Base-by-base conservation (phyloP, 1,140 invertebrate genomes). In the Mactra quadrangularis region DNA sequence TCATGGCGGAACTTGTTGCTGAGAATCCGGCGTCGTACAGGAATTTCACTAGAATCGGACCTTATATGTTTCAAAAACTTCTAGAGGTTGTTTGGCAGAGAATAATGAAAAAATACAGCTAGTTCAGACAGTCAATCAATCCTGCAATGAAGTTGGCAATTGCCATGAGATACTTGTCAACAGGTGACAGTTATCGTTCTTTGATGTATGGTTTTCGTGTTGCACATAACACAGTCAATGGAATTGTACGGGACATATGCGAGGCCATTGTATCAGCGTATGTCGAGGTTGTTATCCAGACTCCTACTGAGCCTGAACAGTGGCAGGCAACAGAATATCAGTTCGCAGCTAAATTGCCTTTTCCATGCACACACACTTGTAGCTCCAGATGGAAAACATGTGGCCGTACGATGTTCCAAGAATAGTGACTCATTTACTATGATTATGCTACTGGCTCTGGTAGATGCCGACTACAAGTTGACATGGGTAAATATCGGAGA, bases 351-450 rank as follows among this genome's bases (percentile, higher is more conserved):
- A 38, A 41, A 38, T 84, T 60, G 82, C 55, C 79, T 25, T 35
- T 79, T 35, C 82, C 47, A 17, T n/a, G n/a, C n/a, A n/a, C 82
- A 84, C 57, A n/a, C 50, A 6, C 31, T 33, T 31, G 82, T 64
- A n/a, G 76, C 76, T 35, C 55, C 81, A 13, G 76, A 84, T 55
- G 75, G 76, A n/a, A 84, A 79, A 31, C 83, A 84, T 74, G 41
- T 79, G 9, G 83, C 76, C 57, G 47, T 76, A 9, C 25, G 31
- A 27, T 25, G 27, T 4, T 76, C 75, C 3, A n/a, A 68, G 11
- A 71, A 84, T 6, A 55, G 50, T 41, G 83, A 55, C 7, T 62
- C 52, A 25, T 74, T 38, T 25, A 29, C 33, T 29, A 50, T 33
- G 4, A 33, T 71, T n/a, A 31, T 70, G 1, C 53, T 77, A 11